phyloP scores from a whole-genome alignment of 2,797 vertebrate genomes.

The Thripadectes ignobilis region DNA sequence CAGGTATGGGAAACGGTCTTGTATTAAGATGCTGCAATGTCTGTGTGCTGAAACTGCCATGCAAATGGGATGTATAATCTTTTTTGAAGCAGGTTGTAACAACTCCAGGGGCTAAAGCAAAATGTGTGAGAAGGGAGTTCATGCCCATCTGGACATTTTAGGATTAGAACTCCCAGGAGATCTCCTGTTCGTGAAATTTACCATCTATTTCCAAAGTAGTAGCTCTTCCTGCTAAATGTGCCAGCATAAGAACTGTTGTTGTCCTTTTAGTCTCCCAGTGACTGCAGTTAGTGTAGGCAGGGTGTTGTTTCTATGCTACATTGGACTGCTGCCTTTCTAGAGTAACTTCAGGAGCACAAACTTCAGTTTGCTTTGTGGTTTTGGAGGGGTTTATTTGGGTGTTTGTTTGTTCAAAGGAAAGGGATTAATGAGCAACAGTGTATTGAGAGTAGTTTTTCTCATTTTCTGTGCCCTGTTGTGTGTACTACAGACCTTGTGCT shows the following conservation, averaged over 20 bases:
- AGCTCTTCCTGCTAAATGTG: not conserved
- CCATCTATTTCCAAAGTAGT: not conserved
- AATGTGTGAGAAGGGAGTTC: not conserved
- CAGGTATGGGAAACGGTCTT: not conserved
- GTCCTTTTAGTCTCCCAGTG: not conserved
- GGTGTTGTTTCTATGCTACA: not conserved
- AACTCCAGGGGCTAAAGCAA: not conserved
- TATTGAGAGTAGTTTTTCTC: not conserved
- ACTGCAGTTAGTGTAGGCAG: not conserved
- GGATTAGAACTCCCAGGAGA: not conserved
- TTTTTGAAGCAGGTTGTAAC: not conserved
- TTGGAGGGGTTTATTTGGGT: not conserved
- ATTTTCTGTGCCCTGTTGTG: not conserved
- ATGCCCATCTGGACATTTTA: not conserved
- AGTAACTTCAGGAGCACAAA: not conserved
- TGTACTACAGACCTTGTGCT: not conserved
- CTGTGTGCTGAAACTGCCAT: not conserved
- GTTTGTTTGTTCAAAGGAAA: not conserved
- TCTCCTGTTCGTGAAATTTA: not conserved
- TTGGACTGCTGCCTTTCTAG: not conserved
- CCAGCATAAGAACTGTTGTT: not conserved
- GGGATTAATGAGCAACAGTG: not conserved
- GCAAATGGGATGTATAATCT: not conserved
- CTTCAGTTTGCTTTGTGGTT: not conserved
- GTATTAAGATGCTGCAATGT: not conserved